phyloP scores from a whole-genome alignment of 2,888 invertebrate species.

The Villa cingulata region DNA sequence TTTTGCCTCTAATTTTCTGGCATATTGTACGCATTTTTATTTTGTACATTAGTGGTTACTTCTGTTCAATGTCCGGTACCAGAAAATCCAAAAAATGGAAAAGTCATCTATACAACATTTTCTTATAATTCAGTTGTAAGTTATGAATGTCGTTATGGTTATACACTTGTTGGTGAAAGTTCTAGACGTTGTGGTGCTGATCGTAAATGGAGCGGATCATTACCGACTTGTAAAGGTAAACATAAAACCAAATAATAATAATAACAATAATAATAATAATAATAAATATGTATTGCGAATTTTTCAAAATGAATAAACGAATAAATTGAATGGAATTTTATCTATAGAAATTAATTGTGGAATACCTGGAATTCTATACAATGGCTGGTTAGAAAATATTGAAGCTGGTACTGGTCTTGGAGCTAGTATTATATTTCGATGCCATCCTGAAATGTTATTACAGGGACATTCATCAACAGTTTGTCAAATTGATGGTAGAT shows the following conservation, averaged over 20 bases:
- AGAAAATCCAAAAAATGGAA: slow-evolving; percentile 82
- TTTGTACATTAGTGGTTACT: slow-evolving; percentile 55
- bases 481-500: slow-evolving; percentile 86
- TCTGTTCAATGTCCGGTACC: slow-evolving; percentile 91
- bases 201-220: slow-evolving; percentile 86
- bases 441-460: slow-evolving; percentile 82
- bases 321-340: background rate
- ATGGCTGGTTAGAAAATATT: slow-evolving; percentile 89
- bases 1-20: no score
- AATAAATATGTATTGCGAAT: no score
- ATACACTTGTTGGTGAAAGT: slow-evolving; percentile 75
- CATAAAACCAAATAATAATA: background rate
- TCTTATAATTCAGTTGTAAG: slow-evolving; percentile 91
- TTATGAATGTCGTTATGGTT: slow-evolving; percentile 93
- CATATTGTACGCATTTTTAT: no score
- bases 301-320: no score
- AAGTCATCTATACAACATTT: slow-evolving; percentile 81
- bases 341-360: slow-evolving; percentile 92
- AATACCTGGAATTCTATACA: slow-evolving; percentile 82
- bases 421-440: slow-evolving; percentile 83
- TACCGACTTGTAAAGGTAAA: slow-evolving; percentile 84
- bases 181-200: slow-evolving; percentile 89
- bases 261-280: no score
- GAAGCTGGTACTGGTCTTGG: slow-evolving; percentile 82
- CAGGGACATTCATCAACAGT: slow-evolving; percentile 80